Evolutionary conservation across 2,113 vertebrate genomes (phyloP), one percentile per base, ranked within the genome.

Genomic region (Archilochus colubris): DNA sequence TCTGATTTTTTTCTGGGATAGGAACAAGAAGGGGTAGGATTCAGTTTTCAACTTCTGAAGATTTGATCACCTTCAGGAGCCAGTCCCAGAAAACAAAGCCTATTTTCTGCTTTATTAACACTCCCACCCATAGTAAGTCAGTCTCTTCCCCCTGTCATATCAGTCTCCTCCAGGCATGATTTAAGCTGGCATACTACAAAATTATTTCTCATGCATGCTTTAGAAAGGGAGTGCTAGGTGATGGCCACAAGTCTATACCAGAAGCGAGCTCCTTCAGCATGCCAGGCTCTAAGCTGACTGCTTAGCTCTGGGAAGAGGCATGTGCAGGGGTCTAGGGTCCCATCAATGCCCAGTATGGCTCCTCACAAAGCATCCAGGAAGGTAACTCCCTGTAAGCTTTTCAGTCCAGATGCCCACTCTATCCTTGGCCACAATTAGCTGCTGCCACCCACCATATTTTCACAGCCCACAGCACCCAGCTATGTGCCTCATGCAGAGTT

Each of bases 351-450:
- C 24, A 31, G 28, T n/a, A 66, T 0, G 22, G 33, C 24, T 77
- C 46, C 12, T 28, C 0, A 0, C 28, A 27, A 67, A 73, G 53
- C 38, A 64, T 9, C n/a, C 21, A 23, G 44, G 38, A 53, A 33
- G 21, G 36, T 13, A 64, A 64, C 4, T 8, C 24, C 38, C 48
- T 62, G 30, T 21, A 55, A 67, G 53, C 21, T 67, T 40, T 3
- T 3, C 0, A 0, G 25, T 36, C 30, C 46, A 83, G 27, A 25
- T 38, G 33, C 54, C 48, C 1, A 2, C 9, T 61, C 6, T 5
- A 40, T 38, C 16, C 67, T 30, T 67, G 30, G 36, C 36, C 36
- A 38, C 36, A 38, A 38, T 38, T 38, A 38, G 36, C 36, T 38
- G 36, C 36, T 38, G 36, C 36, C 2, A 6, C 68, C 18, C 38